Conservation (phyloP, 2,797 vertebrate genomes). For the Parotocinclus haroldoi region DNA sequence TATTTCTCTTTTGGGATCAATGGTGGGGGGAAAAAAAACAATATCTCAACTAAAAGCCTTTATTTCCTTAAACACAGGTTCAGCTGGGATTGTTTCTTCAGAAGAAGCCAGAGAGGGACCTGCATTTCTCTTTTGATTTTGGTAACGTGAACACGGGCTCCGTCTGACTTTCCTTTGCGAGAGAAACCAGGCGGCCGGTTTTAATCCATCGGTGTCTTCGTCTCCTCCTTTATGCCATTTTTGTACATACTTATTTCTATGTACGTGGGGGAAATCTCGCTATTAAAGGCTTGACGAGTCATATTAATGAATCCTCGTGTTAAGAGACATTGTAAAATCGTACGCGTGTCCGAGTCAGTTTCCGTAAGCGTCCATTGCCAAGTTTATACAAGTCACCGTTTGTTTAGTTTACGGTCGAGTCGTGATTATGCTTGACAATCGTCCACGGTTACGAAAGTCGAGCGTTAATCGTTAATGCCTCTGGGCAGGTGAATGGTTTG, state of each 20-base stretch:
- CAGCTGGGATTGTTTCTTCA: constrained; percentile 72
- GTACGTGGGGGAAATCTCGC: constrained; percentile 68
- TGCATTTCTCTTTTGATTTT: constrained; percentile 84
- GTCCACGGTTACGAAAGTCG: constrained; percentile 48
- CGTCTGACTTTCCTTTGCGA: constrained; percentile 54
- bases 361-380: constrained; percentile 49
- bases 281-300: constrained; percentile 54
- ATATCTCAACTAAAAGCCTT: constrained; percentile 60
- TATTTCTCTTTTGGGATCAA: constrained; percentile 15
- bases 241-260: constrained; percentile 70
- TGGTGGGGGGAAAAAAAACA: constrained; percentile 45
- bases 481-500: constrained; percentile 35
- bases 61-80: constrained; percentile 51
- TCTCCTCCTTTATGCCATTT: constrained; percentile 49
- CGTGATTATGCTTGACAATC: constrained; percentile 53
- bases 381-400: constrained; percentile 46
- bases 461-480: constrained; percentile 48
- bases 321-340: constrained; percentile 48
- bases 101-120: constrained; percentile 62
- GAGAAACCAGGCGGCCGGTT: constrained; percentile 56
- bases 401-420: constrained; percentile 44
- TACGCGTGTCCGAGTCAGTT: constrained; percentile 42
- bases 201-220: constrained; percentile 63
- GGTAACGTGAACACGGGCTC: constrained; percentile 57
- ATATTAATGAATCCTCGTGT: constrained; percentile 62